A percentile compares a stretch with the other conserved stretches of the same genome.
Evolutionary conservation across 1,140 invertebrate species (phyloP).

Genomic region (Drosophila pallidifrons): DNA sequence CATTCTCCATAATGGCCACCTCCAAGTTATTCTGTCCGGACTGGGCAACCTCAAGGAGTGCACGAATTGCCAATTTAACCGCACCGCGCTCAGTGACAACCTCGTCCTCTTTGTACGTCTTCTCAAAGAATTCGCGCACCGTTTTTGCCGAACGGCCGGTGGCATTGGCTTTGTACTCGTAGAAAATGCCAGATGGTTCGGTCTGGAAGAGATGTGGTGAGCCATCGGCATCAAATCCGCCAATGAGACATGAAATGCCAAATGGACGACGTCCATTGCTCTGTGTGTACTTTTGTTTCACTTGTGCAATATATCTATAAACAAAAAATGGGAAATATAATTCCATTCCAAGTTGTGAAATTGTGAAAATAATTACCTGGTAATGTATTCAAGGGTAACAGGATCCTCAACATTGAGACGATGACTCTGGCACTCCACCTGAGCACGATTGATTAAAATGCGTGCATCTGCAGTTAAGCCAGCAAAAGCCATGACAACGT

Average conservation of each 20-base stretch:
- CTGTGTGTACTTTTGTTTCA: conserved; percentile 99
- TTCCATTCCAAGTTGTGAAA: background rate
- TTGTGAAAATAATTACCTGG: conserved; percentile 88
- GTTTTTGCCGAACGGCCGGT: conserved; percentile 99
- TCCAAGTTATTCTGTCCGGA: conserved; percentile 99
- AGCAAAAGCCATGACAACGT: conserved; percentile 99
- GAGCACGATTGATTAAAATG: conserved; percentile 98
- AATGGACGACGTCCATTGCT: conserved; percentile 99
- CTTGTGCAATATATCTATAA: conserved; percentile 86
- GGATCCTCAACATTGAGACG: conserved; percentile 99
- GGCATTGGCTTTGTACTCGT: conserved; percentile 99
- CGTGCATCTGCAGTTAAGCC: conserved; percentile 99
- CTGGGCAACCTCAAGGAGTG: conserved; percentile 99
- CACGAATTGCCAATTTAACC: conserved; percentile 97
- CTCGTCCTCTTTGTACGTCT: conserved; percentile 96
- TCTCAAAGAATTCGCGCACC: conserved; percentile 99
- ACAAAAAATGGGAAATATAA: background rate
- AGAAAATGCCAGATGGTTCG: conserved; percentile 99
- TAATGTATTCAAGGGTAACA: conserved; percentile 99
- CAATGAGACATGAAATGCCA: conserved; percentile 98
- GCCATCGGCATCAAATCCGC: conserved; percentile 99
- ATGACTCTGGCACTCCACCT: conserved; percentile 99
- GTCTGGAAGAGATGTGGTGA: conserved; percentile 99
- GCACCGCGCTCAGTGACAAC: conserved; percentile 94
- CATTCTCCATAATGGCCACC: conserved; percentile 97